These are phyloP conservation scores for Sepioteuthis lessoniana DNA, from an alignment of 2,888 invertebrate species.

Conservation along the genomic window DNA sequence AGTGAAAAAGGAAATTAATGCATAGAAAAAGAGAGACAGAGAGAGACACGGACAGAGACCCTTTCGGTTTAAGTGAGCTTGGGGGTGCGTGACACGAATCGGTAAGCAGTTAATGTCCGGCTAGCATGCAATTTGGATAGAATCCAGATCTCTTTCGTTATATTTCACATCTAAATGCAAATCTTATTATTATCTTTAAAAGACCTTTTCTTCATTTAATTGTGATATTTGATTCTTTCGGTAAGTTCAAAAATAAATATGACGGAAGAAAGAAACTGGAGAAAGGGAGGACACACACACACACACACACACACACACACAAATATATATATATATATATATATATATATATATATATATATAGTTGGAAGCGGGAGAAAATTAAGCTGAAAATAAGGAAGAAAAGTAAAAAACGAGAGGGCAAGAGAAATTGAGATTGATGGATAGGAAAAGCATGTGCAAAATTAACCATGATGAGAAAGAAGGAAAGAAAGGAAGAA, in stretches of 20 bases:
- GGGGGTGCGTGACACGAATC: neutral
- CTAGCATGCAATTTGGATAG: neutral
- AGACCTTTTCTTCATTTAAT: neutral
- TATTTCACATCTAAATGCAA: conserved; percentile 11
- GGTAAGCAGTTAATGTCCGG: neutral
- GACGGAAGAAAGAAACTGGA: neutral
- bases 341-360: too few species aligned
- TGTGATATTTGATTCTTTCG: neutral
- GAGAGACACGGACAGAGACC: too few species aligned
- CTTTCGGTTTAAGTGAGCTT: neutral
- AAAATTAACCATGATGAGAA: too few species aligned
- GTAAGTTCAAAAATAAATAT: neutral
- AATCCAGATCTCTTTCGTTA: neutral
- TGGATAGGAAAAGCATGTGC: too few species aligned
- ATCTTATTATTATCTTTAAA: conserved; percentile 23
- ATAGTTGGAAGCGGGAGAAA: too few species aligned
- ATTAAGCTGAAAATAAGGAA: too few species aligned
- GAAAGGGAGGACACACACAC: too few species aligned
- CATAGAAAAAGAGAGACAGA: too few species aligned
- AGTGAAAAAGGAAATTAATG: neutral
- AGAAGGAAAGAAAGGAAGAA: too few species aligned
- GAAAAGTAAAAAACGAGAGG: too few species aligned
- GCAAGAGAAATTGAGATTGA: too few species aligned
- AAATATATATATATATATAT: neutral
- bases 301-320: neutral